These are phyloP conservation scores for Malurus elegans DNA, from an alignment of 2,113 vertebrate genomes.

Conservation along the genomic window DNA sequence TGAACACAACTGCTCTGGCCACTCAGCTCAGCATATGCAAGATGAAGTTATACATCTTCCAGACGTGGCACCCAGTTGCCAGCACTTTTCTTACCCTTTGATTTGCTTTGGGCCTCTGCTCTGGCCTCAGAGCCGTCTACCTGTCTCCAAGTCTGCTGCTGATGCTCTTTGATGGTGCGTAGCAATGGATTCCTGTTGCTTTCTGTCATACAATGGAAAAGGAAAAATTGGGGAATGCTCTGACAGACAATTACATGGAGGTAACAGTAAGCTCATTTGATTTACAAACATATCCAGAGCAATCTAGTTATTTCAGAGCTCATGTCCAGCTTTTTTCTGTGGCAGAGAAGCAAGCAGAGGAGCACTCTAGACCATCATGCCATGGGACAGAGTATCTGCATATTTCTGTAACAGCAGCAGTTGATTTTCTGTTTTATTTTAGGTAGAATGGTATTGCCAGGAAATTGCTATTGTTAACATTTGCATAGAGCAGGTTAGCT, in stretches of 20 bases:
- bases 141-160: neutral
- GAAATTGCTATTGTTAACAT: constrained; percentile 39
- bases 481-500: constrained; percentile 1
- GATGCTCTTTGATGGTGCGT: neutral
- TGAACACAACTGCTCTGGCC: constrained; percentile 65
- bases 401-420: neutral
- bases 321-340: neutral
- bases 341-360: neutral
- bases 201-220: neutral
- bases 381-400: neutral
- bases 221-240: neutral
- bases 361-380: neutral
- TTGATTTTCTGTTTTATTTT: constrained; percentile 13
- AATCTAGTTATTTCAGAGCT: neutral
- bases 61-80: neutral
- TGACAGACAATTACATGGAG: neutral
- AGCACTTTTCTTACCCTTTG: neutral
- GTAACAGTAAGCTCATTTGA: neutral
- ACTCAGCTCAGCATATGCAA: constrained; percentile 13
- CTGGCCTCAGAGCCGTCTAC: neutral
- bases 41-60: constrained; percentile 42
- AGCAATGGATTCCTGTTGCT: neutral
- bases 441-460: neutral
- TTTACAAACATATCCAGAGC: neutral
- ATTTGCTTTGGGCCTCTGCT: neutral